These are phyloP conservation scores for Merluccius polli DNA, from an alignment of 2,797 vertebrate species.

Conservation along the genomic window DNA sequence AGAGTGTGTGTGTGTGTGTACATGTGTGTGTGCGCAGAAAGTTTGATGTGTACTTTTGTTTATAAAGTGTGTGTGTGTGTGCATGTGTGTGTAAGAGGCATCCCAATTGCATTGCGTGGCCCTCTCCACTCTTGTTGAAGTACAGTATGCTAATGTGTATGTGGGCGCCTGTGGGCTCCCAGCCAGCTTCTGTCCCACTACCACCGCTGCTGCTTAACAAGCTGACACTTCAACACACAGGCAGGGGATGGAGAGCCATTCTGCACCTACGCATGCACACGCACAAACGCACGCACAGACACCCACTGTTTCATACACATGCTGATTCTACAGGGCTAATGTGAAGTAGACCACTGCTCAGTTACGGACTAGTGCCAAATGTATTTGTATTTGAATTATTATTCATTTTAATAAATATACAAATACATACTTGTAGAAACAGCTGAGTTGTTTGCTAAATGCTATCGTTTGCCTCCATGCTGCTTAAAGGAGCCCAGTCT, in stretches of 20 bases:
- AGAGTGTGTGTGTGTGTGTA: neutral
- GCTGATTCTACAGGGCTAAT: neutral
- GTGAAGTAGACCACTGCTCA: neutral
- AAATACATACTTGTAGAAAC: neutral
- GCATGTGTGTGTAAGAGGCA: neutral
- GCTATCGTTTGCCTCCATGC: conserved; percentile 39
- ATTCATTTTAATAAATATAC: neutral
- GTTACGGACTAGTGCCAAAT: neutral
- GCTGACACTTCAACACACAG: too few species aligned
- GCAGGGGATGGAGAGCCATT: too few species aligned
- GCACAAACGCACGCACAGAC: neutral
- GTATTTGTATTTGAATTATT: neutral
- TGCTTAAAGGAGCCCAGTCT: conserved; percentile 61
- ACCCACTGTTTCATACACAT: neutral
- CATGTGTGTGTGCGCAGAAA: neutral
- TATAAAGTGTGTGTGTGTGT: neutral
- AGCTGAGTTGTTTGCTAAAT: neutral
- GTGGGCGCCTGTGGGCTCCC: neutral
- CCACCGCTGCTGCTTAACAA: too few species aligned
- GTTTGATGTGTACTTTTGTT: neutral
- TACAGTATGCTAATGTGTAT: neutral
- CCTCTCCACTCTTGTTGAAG: neutral
- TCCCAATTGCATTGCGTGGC: neutral
- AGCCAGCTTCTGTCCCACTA: neutral
- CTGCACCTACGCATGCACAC: too few species aligned